These are phyloP conservation scores for Syrista parreyssii DNA, from an alignment of 2,888 invertebrate genomes.

Conservation along the genomic window DNA sequence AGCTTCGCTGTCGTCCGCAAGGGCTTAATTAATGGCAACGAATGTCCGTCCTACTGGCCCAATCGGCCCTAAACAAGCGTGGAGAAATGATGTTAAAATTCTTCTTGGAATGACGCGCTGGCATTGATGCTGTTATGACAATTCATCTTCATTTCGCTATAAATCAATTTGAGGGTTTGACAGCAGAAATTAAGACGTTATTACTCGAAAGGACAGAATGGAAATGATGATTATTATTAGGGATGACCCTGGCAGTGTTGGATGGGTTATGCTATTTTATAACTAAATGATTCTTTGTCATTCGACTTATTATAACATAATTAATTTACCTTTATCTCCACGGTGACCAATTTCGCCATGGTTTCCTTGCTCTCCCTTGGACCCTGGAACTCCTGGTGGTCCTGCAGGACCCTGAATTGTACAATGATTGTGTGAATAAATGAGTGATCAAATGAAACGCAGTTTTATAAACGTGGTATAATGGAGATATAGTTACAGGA, in stretches of 20 bases:
- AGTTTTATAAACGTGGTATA: background rate
- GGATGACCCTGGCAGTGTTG: background rate
- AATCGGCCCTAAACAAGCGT: background rate
- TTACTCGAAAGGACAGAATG: background rate
- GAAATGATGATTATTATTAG: background rate
- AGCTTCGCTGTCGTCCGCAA: background rate
- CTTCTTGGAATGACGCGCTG: background rate
- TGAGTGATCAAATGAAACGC: background rate
- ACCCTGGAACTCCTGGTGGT: conserved; percentile 67
- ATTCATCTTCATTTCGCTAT: background rate
- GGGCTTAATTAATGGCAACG: background rate
- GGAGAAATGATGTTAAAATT: background rate
- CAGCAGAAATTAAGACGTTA: background rate
- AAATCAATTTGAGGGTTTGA: background rate
- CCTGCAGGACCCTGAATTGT: conserved; percentile 64
- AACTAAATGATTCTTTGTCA: background rate
- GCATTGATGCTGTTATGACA: background rate
- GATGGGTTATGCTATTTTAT: background rate
- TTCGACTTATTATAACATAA: background rate
- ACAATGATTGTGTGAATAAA: background rate
- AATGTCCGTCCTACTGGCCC: background rate
- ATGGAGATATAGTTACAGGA: conserved; percentile 36
- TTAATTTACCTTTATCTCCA: conserved; percentile 19
- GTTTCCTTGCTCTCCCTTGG: conserved; percentile 49
- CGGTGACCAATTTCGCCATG: conserved; percentile 1